These are phyloP conservation scores for Erithacus rubecula DNA, from an alignment of 2,797 vertebrate genomes.

Conservation along the genomic window DNA sequence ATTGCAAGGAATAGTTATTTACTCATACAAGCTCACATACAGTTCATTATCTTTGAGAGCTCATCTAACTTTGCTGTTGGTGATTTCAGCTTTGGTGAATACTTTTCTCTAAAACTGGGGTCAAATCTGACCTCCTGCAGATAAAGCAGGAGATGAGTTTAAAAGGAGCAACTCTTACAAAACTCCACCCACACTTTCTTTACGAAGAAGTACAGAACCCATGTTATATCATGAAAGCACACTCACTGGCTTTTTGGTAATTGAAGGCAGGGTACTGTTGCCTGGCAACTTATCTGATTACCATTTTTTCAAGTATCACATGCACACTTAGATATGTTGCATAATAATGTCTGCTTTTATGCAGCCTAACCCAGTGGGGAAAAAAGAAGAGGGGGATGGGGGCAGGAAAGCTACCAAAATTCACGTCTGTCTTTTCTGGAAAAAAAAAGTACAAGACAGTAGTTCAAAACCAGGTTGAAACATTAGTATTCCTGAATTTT, in stretches of 20 bases:
- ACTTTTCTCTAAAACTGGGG: neutral
- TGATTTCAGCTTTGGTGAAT: neutral
- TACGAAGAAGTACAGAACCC: slow-evolving; percentile 24
- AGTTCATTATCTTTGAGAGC: neutral
- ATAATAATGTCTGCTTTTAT: slow-evolving; percentile 51
- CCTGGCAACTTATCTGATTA: slow-evolving; percentile 71
- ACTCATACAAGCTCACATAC: neutral
- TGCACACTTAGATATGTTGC: slow-evolving; percentile 43
- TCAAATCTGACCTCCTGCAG: neutral
- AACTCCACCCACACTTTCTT: slow-evolving; percentile 46
- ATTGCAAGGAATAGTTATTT: neutral
- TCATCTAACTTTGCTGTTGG: neutral
- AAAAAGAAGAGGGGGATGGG: neutral
- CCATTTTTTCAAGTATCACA: slow-evolving; percentile 66
- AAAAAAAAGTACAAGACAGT: neutral
- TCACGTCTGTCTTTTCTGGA: neutral
- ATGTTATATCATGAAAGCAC: slow-evolving; percentile 40
- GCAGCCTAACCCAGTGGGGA: neutral
- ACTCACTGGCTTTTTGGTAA: slow-evolving; percentile 55
- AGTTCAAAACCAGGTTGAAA: neutral
- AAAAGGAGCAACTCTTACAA: slow-evolving; percentile 25
- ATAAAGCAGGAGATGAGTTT: neutral
- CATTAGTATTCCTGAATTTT: slow-evolving; percentile 24
- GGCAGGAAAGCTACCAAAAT: neutral
- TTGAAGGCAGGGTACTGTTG: slow-evolving; percentile 55